These are phyloP conservation scores for Protosalanx chinensis DNA, from an alignment of 2,797 vertebrate genomes.

Conservation along the genomic window DNA sequence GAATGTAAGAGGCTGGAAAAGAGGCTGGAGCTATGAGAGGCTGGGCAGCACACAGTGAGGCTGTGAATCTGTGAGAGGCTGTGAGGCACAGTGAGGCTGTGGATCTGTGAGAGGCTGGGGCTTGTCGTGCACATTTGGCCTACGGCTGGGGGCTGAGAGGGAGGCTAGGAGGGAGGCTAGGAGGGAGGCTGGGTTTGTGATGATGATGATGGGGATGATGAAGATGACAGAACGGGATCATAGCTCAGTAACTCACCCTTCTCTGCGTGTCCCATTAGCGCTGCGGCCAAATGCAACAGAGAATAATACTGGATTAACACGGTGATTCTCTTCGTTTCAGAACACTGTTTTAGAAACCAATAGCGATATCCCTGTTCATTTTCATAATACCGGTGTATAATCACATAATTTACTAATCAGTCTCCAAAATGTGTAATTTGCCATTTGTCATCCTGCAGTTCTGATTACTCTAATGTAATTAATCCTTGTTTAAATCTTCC, in stretches of 20 bases:
- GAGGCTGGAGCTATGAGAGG: too few species aligned
- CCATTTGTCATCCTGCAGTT: conserved; percentile 43
- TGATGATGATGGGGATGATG: conserved; percentile 20
- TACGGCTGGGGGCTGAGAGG: too few species aligned
- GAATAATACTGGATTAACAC: conserved; percentile 40
- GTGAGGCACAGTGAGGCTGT: too few species aligned
- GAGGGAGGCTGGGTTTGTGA: neutral
- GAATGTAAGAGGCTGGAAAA: too few species aligned
- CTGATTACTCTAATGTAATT: conserved; percentile 59
- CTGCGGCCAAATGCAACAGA: conserved; percentile 35
- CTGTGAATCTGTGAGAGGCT: too few species aligned
- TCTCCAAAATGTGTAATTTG: conserved; percentile 42
- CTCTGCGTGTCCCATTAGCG: conserved; percentile 44
- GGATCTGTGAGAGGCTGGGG: too few species aligned
- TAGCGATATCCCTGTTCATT: conserved; percentile 38
- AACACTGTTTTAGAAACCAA: conserved; percentile 19
- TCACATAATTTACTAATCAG: conserved; percentile 48
- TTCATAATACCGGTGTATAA: conserved; percentile 39
- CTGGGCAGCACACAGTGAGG: too few species aligned
- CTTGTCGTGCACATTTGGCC: too few species aligned
- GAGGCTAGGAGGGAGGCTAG: too few species aligned
- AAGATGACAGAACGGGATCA: conserved; percentile 22
- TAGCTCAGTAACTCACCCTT: conserved; percentile 43
- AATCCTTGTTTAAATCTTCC: conserved; percentile 46
- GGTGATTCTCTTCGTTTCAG: conserved; percentile 23